phyloP scores from a whole-genome alignment of 2,797 vertebrate genomes.

The Poeciliopsis presidionis region DNA sequence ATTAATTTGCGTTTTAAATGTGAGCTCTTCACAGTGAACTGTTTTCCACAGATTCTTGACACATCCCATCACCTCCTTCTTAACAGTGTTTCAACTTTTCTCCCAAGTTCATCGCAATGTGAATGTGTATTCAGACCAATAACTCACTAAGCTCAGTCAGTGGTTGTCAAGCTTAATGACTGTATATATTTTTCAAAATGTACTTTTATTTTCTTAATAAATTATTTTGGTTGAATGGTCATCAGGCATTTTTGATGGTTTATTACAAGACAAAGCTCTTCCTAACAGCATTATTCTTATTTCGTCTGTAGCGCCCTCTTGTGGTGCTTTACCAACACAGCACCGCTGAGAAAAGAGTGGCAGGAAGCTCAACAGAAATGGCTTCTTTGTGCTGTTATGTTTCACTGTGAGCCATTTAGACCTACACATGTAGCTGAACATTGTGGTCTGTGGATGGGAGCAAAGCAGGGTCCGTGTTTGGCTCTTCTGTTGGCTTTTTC shows the following conservation, averaged over 20 bases:
- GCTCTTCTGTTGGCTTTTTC: slow-evolving; percentile 14
- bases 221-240: slow-evolving; percentile 73
- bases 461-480: background rate
- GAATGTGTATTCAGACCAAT: slow-evolving; percentile 62
- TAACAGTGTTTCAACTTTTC: slow-evolving; percentile 48
- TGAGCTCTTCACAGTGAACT: slow-evolving; percentile 20
- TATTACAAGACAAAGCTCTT: slow-evolving; percentile 44
- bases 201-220: slow-evolving; percentile 80
- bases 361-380: background rate
- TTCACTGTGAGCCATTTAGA: slow-evolving; percentile 6
- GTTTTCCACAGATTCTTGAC: slow-evolving; percentile 25
- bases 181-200: slow-evolving; percentile 77
- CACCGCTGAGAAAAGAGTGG: slow-evolving; percentile 15
- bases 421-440: background rate
- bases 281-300: background rate
- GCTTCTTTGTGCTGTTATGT: slow-evolving; percentile 1
- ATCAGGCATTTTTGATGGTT: slow-evolving; percentile 48
- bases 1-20: slow-evolving; percentile 16
- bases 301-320: slow-evolving; percentile 9
- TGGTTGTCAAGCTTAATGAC: slow-evolving; percentile 62
- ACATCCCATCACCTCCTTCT: slow-evolving; percentile 33
- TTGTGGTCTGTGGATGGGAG: slow-evolving; percentile 17
- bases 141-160: slow-evolving; percentile 47
- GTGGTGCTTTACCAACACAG: background rate
- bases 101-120: slow-evolving; percentile 59